Percentiles rank a stretch among this genome's conserved stretches.
These are phyloP conservation scores for Parapsyche elsis DNA, from an alignment of 1,140 invertebrate species.

Conservation along the genomic window DNA sequence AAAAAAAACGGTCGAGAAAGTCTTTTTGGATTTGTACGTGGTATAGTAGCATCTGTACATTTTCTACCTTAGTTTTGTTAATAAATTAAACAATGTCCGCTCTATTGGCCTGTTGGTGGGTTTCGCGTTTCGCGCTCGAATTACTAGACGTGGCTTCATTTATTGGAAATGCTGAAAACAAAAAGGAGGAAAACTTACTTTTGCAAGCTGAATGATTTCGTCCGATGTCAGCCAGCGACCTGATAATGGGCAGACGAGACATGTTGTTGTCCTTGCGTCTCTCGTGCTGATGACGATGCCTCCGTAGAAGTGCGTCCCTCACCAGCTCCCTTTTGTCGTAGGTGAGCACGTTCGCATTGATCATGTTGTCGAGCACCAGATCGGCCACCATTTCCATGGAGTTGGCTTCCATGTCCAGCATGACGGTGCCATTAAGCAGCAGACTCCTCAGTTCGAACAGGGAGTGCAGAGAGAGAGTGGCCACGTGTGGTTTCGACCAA, in stretches of 20 bases:
- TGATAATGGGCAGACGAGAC: conserved; percentile 91
- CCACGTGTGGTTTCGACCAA: conserved; percentile 96
- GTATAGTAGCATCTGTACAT: too few species aligned
- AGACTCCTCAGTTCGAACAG: conserved; percentile 90
- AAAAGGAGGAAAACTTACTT: conserved; percentile 87
- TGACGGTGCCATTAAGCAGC: conserved; percentile 88
- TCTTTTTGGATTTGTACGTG: too few species aligned
- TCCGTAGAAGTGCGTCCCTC: conserved; percentile 86
- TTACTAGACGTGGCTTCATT: too few species aligned
- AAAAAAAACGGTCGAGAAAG: too few species aligned
- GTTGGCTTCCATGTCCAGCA: conserved; percentile 90
- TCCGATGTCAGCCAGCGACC: conserved; percentile 96
- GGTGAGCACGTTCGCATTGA: conserved; percentile 81
- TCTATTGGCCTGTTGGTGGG: too few species aligned
- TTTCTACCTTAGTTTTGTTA: too few species aligned
- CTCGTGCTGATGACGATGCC: conserved; percentile 96
- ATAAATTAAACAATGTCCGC: too few species aligned
- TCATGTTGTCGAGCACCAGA: conserved; percentile 91
- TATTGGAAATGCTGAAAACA: too few species aligned
- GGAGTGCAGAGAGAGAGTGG: conserved; percentile 90
- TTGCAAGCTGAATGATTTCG: conserved; percentile 94
- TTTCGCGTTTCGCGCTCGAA: too few species aligned
- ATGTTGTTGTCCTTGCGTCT: conserved; percentile 81
- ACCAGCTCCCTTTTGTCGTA: conserved; percentile 83
- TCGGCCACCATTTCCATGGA: conserved; percentile 90